Evolutionary conservation across 2,797 vertebrate genomes (phyloP).

Genomic region (Falco cherrug): DNA sequence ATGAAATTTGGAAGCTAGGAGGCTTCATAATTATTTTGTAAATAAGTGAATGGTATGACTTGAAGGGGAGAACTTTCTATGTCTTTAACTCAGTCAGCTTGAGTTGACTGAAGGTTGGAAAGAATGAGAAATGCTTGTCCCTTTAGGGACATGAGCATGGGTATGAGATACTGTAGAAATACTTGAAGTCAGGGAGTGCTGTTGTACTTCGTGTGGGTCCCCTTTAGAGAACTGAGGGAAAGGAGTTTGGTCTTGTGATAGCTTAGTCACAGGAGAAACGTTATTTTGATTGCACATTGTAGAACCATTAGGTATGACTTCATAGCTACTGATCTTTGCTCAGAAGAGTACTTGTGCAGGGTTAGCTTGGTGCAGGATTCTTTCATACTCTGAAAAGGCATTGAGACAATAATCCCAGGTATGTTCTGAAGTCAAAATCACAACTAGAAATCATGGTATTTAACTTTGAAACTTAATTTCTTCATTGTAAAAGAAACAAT

Average conservation of each 20-base stretch:
- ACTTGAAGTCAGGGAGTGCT: not conserved
- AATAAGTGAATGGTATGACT: not conserved
- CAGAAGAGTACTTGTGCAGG: not conserved
- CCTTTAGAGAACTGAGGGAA: not conserved
- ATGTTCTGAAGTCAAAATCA: not conserved
- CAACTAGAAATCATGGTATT: not conserved
- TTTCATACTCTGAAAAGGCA: not conserved
- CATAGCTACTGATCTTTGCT: slow-evolving; percentile 17
- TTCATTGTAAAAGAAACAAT: not conserved
- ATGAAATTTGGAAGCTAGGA: not conserved
- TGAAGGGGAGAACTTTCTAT: not conserved
- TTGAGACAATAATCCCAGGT: not conserved
- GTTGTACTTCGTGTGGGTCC: not conserved
- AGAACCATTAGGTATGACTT: slow-evolving; percentile 5
- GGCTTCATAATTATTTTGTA: not conserved
- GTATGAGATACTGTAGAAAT: not conserved
- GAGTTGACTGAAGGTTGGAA: not conserved
- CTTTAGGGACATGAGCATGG: not conserved
- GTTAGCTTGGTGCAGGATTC: not conserved
- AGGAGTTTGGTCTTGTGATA: not conserved
- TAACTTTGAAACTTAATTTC: not conserved
- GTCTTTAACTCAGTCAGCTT: not conserved
- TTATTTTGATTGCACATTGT: slow-evolving; percentile 1
- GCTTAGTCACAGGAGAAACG: not conserved
- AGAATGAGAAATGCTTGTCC: not conserved